Evolutionary conservation across 2,797 vertebrate genomes (phyloP).

Genomic region (Pristis pectinata): DNA sequence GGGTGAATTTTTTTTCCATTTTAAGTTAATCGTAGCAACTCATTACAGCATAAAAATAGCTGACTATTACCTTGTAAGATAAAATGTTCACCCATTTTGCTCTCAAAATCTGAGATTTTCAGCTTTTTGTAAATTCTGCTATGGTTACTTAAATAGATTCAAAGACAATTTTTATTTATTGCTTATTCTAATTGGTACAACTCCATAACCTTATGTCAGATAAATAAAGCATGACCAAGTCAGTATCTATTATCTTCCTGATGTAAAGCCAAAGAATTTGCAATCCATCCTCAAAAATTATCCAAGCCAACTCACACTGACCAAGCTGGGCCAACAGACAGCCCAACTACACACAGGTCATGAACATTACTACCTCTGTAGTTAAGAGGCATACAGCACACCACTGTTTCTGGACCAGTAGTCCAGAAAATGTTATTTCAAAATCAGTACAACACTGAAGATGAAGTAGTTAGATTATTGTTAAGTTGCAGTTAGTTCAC

Average conservation of each 20-base stretch:
- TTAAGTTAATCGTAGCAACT: neutral
- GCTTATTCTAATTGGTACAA: neutral
- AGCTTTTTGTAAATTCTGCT: neutral
- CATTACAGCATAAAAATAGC: neutral
- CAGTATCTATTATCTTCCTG: neutral
- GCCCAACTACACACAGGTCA: neutral
- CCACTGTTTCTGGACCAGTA: neutral
- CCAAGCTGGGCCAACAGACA: neutral
- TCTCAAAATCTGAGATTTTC: neutral
- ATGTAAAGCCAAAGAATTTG: neutral
- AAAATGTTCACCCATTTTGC: neutral
- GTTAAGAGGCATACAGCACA: neutral
- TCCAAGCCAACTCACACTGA: neutral
- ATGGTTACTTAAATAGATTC: neutral
- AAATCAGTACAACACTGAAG: neutral
- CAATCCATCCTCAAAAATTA: neutral
- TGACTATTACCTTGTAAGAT: neutral
- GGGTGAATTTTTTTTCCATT: neutral
- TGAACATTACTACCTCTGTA: neutral
- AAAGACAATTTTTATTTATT: neutral
- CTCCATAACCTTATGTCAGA: neutral
- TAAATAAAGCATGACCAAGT: neutral
- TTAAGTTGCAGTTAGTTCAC: too few species aligned
- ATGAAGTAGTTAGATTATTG: neutral
- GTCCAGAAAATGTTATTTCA: neutral